Conservation (phyloP, 2,888 invertebrate genomes). For the Microdon myrmicae region DNA sequence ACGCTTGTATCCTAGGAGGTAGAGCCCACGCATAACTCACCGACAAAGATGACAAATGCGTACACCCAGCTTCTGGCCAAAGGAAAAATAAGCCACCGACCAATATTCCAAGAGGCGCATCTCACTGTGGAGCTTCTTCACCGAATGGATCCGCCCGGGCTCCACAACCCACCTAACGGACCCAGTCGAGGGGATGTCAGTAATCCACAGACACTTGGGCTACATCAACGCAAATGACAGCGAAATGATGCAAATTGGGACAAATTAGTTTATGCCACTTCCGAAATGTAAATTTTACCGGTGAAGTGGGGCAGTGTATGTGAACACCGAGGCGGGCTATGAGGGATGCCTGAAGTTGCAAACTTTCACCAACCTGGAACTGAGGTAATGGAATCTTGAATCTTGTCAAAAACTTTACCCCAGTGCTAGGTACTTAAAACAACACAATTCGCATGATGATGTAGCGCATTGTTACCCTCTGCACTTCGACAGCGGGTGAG, state of each 20-base stretch:
- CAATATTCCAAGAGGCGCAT: constrained; percentile 15
- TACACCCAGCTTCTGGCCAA: constrained; percentile 40
- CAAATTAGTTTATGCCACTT: constrained; percentile 54
- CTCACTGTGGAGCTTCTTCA: constrained; percentile 13
- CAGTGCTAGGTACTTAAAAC: constrained; percentile 47
- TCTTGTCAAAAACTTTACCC: constrained; percentile 52
- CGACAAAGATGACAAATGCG: constrained; percentile 48
- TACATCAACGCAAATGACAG: constrained; percentile 52
- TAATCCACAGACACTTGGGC: constrained; percentile 51
- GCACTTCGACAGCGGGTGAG: too few relatives aligned
- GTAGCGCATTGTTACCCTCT: constrained; percentile 50
- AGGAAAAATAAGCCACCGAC: constrained; percentile 39
- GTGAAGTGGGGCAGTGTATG: constrained; percentile 9
- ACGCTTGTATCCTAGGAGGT: background rate
- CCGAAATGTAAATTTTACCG: constrained; percentile 51
- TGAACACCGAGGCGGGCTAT: background rate
- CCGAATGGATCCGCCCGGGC: too few relatives aligned
- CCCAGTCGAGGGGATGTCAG: constrained; percentile 7
- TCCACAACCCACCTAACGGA: background rate
- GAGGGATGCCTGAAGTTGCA: background rate
- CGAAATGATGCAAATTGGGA: constrained; percentile 55
- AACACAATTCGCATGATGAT: constrained; percentile 50
- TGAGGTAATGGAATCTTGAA: constrained; percentile 47
- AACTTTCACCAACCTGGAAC: constrained; percentile 19
- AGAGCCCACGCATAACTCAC: constrained; percentile 13